phyloP scores from a whole-genome alignment of 2,113 vertebrate species.

The Corythaeola cristata region DNA sequence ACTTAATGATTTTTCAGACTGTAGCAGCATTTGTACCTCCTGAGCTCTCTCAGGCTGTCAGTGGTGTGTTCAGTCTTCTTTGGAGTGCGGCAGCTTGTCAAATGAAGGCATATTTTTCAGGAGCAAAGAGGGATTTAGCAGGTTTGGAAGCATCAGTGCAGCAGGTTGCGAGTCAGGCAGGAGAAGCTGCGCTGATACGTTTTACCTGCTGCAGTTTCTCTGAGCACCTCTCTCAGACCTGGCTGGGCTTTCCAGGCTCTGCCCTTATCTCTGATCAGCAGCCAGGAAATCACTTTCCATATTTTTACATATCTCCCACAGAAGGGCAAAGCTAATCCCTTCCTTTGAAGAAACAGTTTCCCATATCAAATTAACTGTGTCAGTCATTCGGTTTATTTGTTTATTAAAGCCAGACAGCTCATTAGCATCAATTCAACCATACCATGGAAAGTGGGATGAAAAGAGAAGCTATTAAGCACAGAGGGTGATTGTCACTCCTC shows the following conservation, averaged over 20 bases:
- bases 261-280: background rate
- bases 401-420: background rate
- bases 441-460: background rate
- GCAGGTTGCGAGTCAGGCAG: background rate
- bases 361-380: background rate
- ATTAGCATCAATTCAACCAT: background rate
- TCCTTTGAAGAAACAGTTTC: background rate
- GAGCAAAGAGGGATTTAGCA: background rate
- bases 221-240: background rate
- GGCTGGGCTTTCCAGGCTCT: background rate
- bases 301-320: background rate
- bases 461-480: background rate
- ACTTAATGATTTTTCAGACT: background rate
- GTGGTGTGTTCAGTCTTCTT: rapidly evolving
- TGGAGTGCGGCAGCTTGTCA: background rate
- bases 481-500: background rate
- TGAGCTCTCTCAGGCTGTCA: background rate
- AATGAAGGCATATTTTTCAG: background rate
- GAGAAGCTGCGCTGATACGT: background rate
- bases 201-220: background rate
- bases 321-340: background rate
- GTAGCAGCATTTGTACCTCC: background rate
- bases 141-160: background rate
- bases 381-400: background rate
- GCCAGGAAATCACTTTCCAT: background rate